Conservation (phyloP, 2,113 vertebrate species). For the Ariopsis seemanni region DNA sequence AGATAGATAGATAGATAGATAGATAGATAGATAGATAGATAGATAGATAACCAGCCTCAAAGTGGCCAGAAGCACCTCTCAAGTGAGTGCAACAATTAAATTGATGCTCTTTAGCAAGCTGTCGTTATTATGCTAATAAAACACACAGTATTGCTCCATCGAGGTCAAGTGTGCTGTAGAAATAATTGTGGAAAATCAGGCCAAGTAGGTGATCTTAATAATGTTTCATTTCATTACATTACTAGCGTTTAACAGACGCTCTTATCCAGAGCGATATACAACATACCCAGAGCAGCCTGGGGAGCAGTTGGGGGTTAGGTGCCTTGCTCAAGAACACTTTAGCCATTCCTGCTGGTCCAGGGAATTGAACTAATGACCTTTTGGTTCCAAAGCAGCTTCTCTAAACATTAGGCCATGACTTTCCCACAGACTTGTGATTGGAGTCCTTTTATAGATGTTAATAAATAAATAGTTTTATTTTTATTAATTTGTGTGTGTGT, state of each 20-base stretch:
- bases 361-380: no score
- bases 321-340: no score
- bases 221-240: not conserved
- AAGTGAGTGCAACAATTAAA: slow-evolving; percentile 39
- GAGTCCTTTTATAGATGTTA: not conserved
- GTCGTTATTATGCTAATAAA: slow-evolving; percentile 44
- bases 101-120: slow-evolving; percentile 36
- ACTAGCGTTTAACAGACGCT: no score
- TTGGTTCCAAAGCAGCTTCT: no score
- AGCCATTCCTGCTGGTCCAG: no score
- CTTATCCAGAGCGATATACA: no score
- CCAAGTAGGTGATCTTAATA: not conserved
- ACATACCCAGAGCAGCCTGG: no score
- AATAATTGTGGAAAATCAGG: slow-evolving; percentile 10
- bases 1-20: not conserved
- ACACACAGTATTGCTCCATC: slow-evolving; percentile 20
- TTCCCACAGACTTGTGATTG: not conserved
- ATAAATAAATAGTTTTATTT: not conserved
- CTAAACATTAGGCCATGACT: no score
- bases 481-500: not conserved
- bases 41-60: not conserved
- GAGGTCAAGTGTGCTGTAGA: not conserved
- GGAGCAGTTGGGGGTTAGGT: no score
- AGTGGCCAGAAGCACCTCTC: slow-evolving; percentile 38
- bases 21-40: not conserved